Evolutionary conservation across 2,888 invertebrate species (phyloP), one percentile per base, ranked within the genome.

Genomic region (Napeogenes inachia): DNA sequence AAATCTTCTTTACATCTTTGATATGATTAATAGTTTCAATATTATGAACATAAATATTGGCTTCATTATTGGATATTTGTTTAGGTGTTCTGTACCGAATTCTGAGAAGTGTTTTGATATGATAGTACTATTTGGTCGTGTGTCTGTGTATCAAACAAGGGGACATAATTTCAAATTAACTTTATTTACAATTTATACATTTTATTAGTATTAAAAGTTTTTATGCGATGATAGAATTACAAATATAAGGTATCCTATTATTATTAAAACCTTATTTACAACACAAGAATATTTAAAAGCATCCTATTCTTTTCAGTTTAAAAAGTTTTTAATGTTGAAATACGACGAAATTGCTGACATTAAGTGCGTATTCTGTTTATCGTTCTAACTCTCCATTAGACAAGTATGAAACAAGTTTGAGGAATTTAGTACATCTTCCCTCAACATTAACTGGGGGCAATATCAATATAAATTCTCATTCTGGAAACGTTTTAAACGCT

Each of bases 391-490:
- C 59, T 38, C 46, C 66, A 64, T 64, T 64, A 64, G 13, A 45
- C 56, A 33, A 55, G 57, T 56, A 30, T 30, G 30, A 50, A 60
- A 38, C 58, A 56, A 64, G 63, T 66, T 60, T 60, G 58, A 67
- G 68, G 62, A 60, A 61, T 55, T 62, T 45, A 60, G 55, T 59
- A 46, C 56, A 8, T 45, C 56, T 59, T 33, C 57, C 54, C 46
- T 57, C 38, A 63, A 68, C 59, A 64, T 63, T 61, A 75, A 71
- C 71, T 68, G 68, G 67, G 68, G 70, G 77, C 78, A 80, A 81
- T 81, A 82, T 82, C 78, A 80, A 78, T 77, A 81, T 76, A 79
- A 77, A 78, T 77, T 68, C 79, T 77, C 78, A 77, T 79, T 76
- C 68, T 62, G 66, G 65, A 74, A 74, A 69, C 73, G 71, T 75